Percentiles rank a stretch among this genome's conserved stretches.
phyloP scores from a whole-genome alignment of 2,888 invertebrate genomes.

The Pristionchus mayeri region DNA sequence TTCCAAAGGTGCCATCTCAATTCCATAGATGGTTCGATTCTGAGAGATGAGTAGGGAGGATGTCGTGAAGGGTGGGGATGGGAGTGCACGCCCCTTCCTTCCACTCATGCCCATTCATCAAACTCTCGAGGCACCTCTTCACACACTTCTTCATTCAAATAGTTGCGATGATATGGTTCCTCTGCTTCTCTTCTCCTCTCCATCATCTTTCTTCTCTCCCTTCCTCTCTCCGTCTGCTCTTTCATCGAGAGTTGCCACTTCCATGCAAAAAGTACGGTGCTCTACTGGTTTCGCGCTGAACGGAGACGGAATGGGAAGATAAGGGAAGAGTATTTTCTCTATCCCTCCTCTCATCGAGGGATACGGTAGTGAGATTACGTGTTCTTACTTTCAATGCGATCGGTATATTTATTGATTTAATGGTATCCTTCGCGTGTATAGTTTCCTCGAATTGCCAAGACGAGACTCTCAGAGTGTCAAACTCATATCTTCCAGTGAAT shows the following conservation, averaged over 20 bases:
- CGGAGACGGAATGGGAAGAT: slow-evolving; percentile 26
- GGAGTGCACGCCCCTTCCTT: not conserved
- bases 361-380: slow-evolving; percentile 12
- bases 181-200: not conserved
- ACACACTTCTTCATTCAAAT: slow-evolving; percentile 23
- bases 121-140: not conserved
- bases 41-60: not conserved
- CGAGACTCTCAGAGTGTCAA: too few species aligned
- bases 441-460: too few species aligned
- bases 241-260: not conserved
- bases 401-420: too few species aligned
- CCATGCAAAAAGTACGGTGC: slow-evolving; percentile 10
- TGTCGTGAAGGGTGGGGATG: not conserved
- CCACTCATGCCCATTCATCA: slow-evolving; percentile 5
- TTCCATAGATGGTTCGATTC: not conserved
- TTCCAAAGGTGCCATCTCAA: too few species aligned
- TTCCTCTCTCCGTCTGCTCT: not conserved
- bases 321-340: slow-evolving; percentile 1
- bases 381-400: not conserved
- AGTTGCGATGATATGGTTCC: slow-evolving; percentile 39
- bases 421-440: too few species aligned
- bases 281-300: slow-evolving; percentile 24
- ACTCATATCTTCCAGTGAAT: too few species aligned
- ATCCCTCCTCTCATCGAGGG: slow-evolving; percentile 2
- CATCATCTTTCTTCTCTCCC: not conserved